A percentile compares a stretch with the other conserved stretches of the same genome.
phyloP scores from a whole-genome alignment of 2,888 invertebrate genomes.

The Tenthredo mesomela region DNA sequence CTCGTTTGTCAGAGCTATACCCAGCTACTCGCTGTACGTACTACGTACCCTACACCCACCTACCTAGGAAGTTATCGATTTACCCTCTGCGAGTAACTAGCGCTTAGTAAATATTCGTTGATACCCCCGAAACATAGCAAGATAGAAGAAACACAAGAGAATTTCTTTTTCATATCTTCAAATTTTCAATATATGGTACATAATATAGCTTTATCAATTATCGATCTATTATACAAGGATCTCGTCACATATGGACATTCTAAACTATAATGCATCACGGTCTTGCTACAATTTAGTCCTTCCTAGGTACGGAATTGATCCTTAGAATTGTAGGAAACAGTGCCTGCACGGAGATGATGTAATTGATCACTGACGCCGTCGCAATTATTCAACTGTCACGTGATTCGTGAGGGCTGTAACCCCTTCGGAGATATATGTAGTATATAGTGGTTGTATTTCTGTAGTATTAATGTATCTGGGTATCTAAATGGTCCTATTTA shows the following conservation, averaged over 20 bases:
- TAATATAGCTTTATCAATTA: too few relatives aligned
- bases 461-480: neutral
- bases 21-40: neutral
- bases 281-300: neutral
- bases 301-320: neutral
- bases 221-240: too few relatives aligned
- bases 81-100: neutral
- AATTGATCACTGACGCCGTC: slow-evolving; percentile 30
- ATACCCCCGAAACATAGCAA: neutral
- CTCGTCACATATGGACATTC: neutral
- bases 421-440: neutral
- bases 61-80: neutral
- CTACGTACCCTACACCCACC: neutral
- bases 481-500: neutral
- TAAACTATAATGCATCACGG: neutral
- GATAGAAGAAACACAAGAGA: neutral
- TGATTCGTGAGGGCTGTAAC: neutral
- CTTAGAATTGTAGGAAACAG: neutral
- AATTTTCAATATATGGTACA: too few relatives aligned
- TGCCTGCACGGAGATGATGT: slow-evolving; percentile 9
- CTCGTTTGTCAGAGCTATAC: neutral
- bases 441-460: neutral
- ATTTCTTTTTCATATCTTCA: neutral
- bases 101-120: neutral
- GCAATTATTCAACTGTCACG: slow-evolving; percentile 41